Conservation (phyloP, 2,113 vertebrate species). For the Phyllopteryx taeniolatus region DNA sequence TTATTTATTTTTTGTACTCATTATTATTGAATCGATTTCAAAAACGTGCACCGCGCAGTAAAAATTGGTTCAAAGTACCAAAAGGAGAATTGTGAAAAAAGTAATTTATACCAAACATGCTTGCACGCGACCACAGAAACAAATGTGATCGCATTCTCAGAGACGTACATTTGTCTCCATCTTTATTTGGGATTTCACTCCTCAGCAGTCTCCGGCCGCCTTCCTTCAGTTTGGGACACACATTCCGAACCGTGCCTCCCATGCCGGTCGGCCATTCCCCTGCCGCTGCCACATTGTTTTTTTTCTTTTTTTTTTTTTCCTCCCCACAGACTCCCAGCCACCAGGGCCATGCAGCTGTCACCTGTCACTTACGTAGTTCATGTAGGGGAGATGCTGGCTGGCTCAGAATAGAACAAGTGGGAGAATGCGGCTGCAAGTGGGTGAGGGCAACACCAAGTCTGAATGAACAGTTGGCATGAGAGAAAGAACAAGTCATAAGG, state of each 20-base stretch:
- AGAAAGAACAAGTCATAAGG: slow-evolving; percentile 31
- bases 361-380: slow-evolving; percentile 65
- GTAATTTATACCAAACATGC: not conserved
- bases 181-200: slow-evolving; percentile 20
- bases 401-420: slow-evolving; percentile 62
- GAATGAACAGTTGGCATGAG: slow-evolving; percentile 45
- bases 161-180: slow-evolving; percentile 17
- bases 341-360: slow-evolving; percentile 72
- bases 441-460: slow-evolving; percentile 23
- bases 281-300: slow-evolving; percentile 66
- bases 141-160: not conserved
- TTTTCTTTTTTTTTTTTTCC: not conserved
- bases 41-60: no score
- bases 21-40: no score
- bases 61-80: no score
- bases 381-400: slow-evolving; percentile 41
- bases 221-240: slow-evolving; percentile 30
- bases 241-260: slow-evolving; percentile 46
- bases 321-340: slow-evolving; percentile 57
- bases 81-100: not conserved
- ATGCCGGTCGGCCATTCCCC: slow-evolving; percentile 39
- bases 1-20: no score
- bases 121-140: not conserved
- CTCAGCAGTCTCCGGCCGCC: slow-evolving; percentile 3
- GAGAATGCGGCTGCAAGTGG: slow-evolving; percentile 43